These are phyloP conservation scores for Psittacula echo DNA, from an alignment of 2,797 vertebrate genomes.

Conservation along the genomic window DNA sequence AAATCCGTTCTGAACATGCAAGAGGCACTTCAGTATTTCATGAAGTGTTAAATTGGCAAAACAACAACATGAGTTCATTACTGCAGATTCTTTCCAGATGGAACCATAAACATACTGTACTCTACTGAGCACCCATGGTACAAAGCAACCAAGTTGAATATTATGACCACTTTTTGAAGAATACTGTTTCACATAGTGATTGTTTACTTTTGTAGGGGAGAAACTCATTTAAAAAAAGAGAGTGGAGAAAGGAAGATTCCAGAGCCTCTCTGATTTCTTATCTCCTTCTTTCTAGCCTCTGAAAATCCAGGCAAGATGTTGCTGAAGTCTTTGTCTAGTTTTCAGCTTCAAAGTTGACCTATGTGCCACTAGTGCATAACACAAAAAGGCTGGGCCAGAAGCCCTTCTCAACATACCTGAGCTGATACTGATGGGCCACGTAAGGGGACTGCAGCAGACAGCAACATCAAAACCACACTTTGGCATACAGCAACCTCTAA, in stretches of 20 bases:
- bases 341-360: neutral
- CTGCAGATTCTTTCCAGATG: slow-evolving; percentile 62
- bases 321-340: neutral
- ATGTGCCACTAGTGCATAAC: neutral
- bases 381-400: neutral
- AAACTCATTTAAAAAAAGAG: neutral
- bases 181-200: neutral
- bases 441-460: neutral
- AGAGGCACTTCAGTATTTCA: slow-evolving; percentile 71
- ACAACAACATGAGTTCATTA: slow-evolving; percentile 64
- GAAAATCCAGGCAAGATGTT: neutral
- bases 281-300: neutral
- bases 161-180: neutral
- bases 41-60: slow-evolving; percentile 74
- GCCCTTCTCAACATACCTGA: neutral
- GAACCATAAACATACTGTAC: slow-evolving; percentile 38
- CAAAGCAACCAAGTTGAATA: neutral
- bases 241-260: neutral
- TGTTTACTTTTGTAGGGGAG: neutral
- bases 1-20: slow-evolving; percentile 58
- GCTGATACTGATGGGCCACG: fast-evolving
- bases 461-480: neutral
- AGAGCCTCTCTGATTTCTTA: neutral
- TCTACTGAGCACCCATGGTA: neutral
- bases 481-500: neutral